Percentiles rank a stretch among this genome's conserved stretches.
phyloP scores from a whole-genome alignment of 35 echinoderm and acorn worm species.

The Acanthaster planci region DNA sequence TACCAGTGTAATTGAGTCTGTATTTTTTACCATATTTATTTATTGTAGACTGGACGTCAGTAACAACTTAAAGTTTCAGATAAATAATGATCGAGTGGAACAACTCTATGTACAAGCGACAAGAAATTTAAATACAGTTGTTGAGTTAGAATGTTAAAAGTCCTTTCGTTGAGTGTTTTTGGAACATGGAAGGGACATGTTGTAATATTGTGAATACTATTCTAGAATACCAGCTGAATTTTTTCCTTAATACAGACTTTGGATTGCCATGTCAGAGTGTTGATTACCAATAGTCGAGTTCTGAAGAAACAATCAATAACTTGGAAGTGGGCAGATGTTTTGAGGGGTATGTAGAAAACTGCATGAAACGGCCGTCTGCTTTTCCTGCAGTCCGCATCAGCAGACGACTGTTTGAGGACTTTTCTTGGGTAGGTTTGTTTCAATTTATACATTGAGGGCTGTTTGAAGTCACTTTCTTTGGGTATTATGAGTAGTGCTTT shows the following conservation, averaged over 20 bases:
- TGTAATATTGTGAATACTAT: constrained; percentile 27
- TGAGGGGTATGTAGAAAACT: background rate
- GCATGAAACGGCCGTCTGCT: background rate
- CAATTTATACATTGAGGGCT: background rate
- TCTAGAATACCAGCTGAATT: background rate
- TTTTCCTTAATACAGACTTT: constrained; percentile 1
- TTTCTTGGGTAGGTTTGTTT: background rate
- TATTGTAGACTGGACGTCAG: constrained; percentile 15
- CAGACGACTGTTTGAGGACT: constrained; percentile 11
- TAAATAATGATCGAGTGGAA: constrained; percentile 24
- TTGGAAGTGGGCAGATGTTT: constrained; percentile 4
- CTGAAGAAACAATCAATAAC: constrained; percentile 1
- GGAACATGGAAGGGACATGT: background rate
- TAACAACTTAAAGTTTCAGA: constrained; percentile 5
- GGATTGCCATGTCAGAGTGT: constrained; percentile 23
- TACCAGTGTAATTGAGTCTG: constrained; percentile 24
- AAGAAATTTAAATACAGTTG: background rate
- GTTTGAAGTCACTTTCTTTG: no score
- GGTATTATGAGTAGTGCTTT: no score
- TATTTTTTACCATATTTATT: constrained; percentile 29
- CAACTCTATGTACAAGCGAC: constrained; percentile 12
- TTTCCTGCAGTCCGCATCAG: no score
- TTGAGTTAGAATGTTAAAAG: constrained; percentile 7
- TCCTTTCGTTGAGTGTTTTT: constrained; percentile 17
- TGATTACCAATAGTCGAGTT: constrained; percentile 9